These are phyloP conservation scores for Pentalonia nigronervosa DNA, from an alignment of 1,140 invertebrate genomes.

Conservation along the genomic window DNA sequence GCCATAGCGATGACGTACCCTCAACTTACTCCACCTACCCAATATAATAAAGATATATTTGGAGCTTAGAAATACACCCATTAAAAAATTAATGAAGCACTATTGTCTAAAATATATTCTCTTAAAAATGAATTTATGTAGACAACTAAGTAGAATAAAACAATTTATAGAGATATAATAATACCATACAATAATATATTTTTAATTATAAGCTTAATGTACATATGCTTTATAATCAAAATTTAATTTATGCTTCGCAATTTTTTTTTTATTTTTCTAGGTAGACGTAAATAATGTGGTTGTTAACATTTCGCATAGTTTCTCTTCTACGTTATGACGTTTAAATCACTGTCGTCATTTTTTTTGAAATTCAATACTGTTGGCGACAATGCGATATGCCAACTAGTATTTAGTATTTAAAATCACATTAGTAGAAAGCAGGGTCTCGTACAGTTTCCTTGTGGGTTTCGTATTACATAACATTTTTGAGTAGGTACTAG, in stretches of 20 bases:
- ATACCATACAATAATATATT: neutral
- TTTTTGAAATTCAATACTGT: constrained; percentile 28
- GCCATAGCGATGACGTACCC: rapidly evolving
- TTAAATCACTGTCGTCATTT: neutral
- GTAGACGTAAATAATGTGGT: neutral
- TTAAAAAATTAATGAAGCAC: neutral
- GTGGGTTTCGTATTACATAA: constrained; percentile 29
- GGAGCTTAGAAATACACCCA: neutral
- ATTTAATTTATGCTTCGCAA: neutral
- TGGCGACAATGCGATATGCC: neutral
- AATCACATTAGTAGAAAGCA: constrained; percentile 2
- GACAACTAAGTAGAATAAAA: neutral
- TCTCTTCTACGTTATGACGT: neutral
- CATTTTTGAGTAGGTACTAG: neutral
- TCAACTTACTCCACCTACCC: neutral
- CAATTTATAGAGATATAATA: neutral
- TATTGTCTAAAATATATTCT: neutral
- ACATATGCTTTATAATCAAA: neutral
- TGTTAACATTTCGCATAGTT: constrained; percentile 17
- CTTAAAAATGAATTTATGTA: neutral
- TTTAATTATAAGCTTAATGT: neutral
- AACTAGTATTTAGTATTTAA: constrained; percentile 12
- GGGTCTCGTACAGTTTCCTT: neutral
- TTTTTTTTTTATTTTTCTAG: neutral
- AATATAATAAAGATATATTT: neutral